Base-by-base conservation (phyloP, 2,888 invertebrate species). In the Euplexia lucipara region DNA sequence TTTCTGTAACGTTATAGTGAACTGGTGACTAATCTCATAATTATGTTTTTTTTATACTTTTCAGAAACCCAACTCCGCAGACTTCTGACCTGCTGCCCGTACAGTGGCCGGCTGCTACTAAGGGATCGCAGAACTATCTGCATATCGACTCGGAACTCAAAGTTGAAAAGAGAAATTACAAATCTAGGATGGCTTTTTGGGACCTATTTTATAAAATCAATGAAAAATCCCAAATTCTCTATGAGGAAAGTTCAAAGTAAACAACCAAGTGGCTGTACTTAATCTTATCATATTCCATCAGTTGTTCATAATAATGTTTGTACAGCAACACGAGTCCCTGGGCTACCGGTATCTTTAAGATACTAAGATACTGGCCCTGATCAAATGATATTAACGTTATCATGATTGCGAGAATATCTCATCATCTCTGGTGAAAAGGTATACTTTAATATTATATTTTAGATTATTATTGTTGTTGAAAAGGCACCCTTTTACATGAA, bases 51-150 rank as follows among this genome's bases (percentile, higher is more conserved):
- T 3, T 30, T 47, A 1, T 54, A 47, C 51, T 35, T 83, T 86
- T 37, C 77, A 86, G 89, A 8, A 80, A 89, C 48, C 89, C 89
- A 7, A 86, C 86, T 20, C 88, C 88, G 0, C 79, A 82, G 22
- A 67, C 70, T 8, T 76, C 75, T 12, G 86, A 85, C 1, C 52
- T 88, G 14, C 57, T 89, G 18, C 86, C 88, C 14, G 64, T 88
- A 9, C 65, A 68, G 34, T 88, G 88, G 88, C 66, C 74, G 12
- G 64, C 78, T 3, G 82, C 76, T 6, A 80, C 85, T 8, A 59
- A 72, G 45, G 81, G 80, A 18, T 49, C 58, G 5, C 14, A 73
- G 5, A 67, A 74, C 59, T 86, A 78, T 30, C 68, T 88, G 37
- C 62, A 81, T 32, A 86, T 88, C 32, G 79, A 86, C 61, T 67